phyloP scores from a whole-genome alignment of 2,888 invertebrate species.

The Folsomia manolachei region DNA sequence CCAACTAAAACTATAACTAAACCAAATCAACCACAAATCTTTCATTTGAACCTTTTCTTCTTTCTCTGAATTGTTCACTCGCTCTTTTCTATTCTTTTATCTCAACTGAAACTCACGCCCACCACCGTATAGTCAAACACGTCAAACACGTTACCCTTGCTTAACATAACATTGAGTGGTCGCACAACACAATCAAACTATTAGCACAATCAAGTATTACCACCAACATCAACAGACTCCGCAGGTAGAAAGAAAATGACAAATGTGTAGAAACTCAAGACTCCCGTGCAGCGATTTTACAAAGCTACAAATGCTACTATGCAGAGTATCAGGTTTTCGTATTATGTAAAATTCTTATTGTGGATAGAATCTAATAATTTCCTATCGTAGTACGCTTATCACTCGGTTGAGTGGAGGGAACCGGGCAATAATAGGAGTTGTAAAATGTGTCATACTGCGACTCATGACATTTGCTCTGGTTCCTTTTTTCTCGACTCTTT shows the following conservation, averaged over 20 bases:
- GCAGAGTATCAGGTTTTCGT: too few relatives aligned
- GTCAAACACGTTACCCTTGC: too few relatives aligned
- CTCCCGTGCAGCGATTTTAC: too few relatives aligned
- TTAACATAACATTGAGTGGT: too few relatives aligned
- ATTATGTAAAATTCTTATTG: conserved; percentile 23
- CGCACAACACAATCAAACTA: too few relatives aligned
- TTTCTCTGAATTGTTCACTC: background rate
- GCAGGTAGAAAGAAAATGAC: background rate
- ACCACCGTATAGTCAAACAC: too few relatives aligned
- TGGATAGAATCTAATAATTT: conserved; percentile 4
- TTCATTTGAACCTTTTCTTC: background rate
- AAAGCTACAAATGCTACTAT: too few relatives aligned
- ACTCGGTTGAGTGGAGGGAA: background rate
- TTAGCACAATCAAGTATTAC: background rate
- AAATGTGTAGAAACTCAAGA: background rate
- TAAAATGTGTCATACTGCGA: background rate
- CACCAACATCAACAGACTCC: background rate
- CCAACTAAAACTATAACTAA: too few relatives aligned
- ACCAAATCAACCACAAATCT: background rate
- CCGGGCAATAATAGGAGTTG: background rate
- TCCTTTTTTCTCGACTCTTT: too few relatives aligned
- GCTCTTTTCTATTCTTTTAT: background rate
- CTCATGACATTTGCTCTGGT: too few relatives aligned
- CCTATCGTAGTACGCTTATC: too few relatives aligned
- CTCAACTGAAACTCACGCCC: background rate